Base-by-base conservation (phyloP, 2,797 vertebrate genomes). In the Poecile montanus region DNA sequence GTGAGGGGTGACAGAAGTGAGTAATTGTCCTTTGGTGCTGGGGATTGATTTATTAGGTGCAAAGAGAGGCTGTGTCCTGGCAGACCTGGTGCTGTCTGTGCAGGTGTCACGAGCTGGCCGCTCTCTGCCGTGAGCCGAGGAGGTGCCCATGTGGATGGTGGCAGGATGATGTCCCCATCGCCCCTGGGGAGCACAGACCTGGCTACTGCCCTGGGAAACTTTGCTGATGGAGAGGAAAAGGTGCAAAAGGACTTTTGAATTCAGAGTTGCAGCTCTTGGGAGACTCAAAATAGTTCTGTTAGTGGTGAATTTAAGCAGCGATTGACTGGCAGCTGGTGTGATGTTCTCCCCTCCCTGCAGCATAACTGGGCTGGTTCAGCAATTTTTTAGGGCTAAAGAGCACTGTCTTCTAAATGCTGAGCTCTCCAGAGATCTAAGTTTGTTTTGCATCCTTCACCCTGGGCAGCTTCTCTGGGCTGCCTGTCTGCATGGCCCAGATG, bases 401-500 rank as follows among this genome's bases (percentile, higher is more conserved):
- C 25, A 0, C n/a, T 71, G 71, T 29, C 25, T 27, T 34, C 25
- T 48, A 27, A 60, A 71, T 61, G 34, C 38, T 60, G 68, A 89
- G 53, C 29, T 83, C 57, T 88, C 23, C 30, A 45, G 63, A 84
- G 51, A 15, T n/a, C 22, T 8, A 21, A 32, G 9, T 67, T 91
- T 76, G 78, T 12, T 92, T 66, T 74, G 65, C 76, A 73, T 56
- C 57, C 42, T 67, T 85, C 32, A 26, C 72, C 79, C 65, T 6
- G 18, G 67, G 34, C 61, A 63, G 51, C 45, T 67, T 56, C 65
- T 73, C 60, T 3, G 16, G 44, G 30, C 67, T 70, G 60, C 25
- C 44, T 47, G 44, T 34, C 63, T 0, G 1, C 15, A 2, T 9
- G 42, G 38, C 40, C 60, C 11, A 13, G 23, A 50, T 0, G 0